Conservation (phyloP, 2,797 vertebrate genomes). For the Pristis pectinata region DNA sequence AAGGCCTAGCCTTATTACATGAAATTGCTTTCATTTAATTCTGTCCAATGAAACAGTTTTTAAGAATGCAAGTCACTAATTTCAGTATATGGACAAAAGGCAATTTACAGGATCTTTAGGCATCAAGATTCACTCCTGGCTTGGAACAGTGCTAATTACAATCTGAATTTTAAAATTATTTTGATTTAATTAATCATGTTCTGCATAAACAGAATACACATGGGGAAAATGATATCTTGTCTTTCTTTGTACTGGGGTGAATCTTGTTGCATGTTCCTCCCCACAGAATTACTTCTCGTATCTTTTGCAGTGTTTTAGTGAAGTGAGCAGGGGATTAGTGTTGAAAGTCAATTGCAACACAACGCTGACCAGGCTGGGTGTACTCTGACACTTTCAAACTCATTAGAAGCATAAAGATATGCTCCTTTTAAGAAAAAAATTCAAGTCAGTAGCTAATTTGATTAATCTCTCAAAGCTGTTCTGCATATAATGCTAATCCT, state of each 20-base stretch:
- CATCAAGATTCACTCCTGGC: neutral
- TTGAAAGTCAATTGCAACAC: neutral
- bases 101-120: neutral
- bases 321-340: neutral
- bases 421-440: neutral
- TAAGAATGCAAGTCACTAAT: neutral
- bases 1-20: neutral
- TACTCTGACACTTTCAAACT: neutral
- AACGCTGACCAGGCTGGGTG: neutral
- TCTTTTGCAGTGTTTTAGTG: neutral
- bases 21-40: neutral
- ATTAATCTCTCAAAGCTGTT: constrained; percentile 22
- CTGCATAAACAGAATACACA: neutral
- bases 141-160: neutral
- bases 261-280: neutral
- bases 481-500: constrained; percentile 19
- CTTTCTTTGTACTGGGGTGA: neutral
- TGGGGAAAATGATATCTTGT: neutral
- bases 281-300: neutral
- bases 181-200: neutral
- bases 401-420: neutral
- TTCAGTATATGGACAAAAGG: neutral
- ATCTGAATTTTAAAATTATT: neutral
- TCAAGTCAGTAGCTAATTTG: constrained; percentile 14
- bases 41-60: neutral